These are phyloP conservation scores for Brachirus orientalis DNA, from an alignment of 2,113 vertebrate species.

Conservation along the genomic window DNA sequence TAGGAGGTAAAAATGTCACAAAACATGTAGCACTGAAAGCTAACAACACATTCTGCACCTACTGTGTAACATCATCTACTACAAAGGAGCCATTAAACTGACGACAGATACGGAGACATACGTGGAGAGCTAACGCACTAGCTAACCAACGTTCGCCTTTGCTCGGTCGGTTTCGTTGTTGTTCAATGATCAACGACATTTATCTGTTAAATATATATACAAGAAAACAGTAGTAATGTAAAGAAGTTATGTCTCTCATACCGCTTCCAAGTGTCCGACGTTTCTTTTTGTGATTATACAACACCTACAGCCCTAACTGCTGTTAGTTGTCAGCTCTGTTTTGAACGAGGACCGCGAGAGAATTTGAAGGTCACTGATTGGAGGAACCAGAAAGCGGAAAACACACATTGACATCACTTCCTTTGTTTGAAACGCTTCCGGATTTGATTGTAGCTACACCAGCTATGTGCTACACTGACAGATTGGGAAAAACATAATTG, in stretches of 20 bases:
- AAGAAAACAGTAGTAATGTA: rapidly evolving
- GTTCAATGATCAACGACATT: neutral
- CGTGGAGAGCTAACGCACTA: conserved; percentile 10
- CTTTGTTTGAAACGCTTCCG: conserved; percentile 50
- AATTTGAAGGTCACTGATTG: conserved; percentile 66
- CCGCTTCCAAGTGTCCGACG: neutral
- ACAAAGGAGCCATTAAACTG: neutral
- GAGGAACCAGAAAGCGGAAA: conserved; percentile 47
- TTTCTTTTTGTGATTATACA: neutral
- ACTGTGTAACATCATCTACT: too few species aligned
- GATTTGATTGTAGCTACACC: conserved; percentile 51
- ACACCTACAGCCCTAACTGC: neutral
- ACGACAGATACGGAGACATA: too few species aligned
- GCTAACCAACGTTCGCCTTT: conserved; percentile 4
- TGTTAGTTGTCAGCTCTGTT: conserved; percentile 30
- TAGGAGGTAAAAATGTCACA: too few species aligned
- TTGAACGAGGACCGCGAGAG: conserved; percentile 78
- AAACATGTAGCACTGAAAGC: too few species aligned
- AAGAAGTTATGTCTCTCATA: neutral
- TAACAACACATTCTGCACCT: too few species aligned
- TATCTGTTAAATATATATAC: neutral
- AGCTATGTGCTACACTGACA: too few species aligned
- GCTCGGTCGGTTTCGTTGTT: neutral
- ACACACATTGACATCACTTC: neutral
- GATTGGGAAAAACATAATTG: conserved; percentile 1